phyloP scores from a whole-genome alignment of 2,113 vertebrate genomes.

The Etia nguti region DNA sequence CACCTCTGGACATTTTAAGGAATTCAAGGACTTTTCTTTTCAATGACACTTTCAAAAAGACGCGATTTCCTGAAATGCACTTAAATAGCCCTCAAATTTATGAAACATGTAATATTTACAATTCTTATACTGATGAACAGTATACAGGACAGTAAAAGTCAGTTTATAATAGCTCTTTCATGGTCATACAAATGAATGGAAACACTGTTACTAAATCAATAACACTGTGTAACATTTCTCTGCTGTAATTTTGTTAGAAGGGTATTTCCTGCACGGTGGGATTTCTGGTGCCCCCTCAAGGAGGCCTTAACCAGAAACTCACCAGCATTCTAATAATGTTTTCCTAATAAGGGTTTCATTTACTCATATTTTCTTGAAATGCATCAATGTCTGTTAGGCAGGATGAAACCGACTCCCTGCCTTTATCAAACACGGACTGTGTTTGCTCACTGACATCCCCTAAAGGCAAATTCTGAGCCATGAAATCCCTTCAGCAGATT shows the following conservation, averaged over 20 bases:
- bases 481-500: neutral
- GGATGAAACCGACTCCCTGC: neutral
- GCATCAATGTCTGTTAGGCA: neutral
- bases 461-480: neutral
- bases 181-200: neutral
- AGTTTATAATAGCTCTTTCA: neutral
- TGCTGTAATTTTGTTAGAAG: neutral
- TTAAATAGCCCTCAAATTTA: neutral
- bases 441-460: neutral
- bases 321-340: neutral
- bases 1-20: neutral
- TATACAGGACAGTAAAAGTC: neutral
- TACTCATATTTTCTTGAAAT: neutral
- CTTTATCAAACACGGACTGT: fast-evolving
- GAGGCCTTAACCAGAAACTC: neutral
- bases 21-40: neutral
- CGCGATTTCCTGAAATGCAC: neutral
- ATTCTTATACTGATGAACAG: neutral
- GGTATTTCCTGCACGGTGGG: neutral
- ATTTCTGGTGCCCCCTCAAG: neutral
- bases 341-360: neutral
- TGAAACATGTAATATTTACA: neutral
- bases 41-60: neutral
- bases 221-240: neutral
- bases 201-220: neutral